phyloP scores from a whole-genome alignment of 2,113 vertebrate genomes.

The Poecile atricapillus region DNA sequence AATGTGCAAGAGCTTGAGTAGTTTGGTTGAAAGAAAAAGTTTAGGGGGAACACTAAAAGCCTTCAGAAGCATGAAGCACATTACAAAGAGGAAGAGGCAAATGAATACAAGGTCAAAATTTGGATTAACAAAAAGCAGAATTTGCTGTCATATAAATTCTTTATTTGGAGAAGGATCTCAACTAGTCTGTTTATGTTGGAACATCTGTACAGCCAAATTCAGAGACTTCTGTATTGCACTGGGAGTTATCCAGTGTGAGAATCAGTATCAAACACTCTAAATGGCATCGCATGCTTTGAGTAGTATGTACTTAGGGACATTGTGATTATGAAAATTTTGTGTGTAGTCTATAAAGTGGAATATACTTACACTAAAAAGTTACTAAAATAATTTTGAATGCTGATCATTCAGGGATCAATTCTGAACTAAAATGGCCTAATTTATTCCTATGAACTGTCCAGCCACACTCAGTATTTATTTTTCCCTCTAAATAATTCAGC shows the following conservation, averaged over 20 bases:
- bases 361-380: background rate
- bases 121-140: background rate
- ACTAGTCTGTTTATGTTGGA: background rate
- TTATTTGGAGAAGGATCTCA: background rate
- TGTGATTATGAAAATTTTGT: background rate
- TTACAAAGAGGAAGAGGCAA: background rate
- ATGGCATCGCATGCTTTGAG: background rate
- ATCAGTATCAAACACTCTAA: background rate
- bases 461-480: background rate
- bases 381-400: background rate
- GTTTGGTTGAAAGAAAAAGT: background rate
- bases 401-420: background rate
- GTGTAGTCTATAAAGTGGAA: background rate
- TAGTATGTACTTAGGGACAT: background rate
- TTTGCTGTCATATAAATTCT: background rate
- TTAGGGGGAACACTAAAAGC: background rate
- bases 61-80: background rate
- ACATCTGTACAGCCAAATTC: background rate
- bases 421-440: background rate
- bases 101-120: background rate
- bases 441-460: background rate
- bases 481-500: background rate
- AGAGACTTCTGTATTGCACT: background rate
- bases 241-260: constrained; percentile 23
- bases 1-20: background rate